A percentile compares a stretch with the other conserved stretches of the same genome.
Conservation (phyloP, 2,888 invertebrate species). For the Punctoribates punctum region DNA sequence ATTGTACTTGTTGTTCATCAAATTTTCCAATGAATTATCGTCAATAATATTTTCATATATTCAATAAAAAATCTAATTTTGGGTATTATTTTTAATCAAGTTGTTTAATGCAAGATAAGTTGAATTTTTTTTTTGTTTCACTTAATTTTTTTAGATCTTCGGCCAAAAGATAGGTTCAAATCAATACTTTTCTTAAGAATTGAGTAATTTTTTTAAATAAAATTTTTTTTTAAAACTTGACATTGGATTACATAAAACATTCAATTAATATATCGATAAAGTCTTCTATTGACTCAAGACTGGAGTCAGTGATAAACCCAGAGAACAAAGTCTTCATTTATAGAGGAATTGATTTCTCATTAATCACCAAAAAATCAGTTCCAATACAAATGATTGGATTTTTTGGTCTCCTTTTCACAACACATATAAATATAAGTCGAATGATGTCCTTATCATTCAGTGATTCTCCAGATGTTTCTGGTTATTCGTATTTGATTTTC, state of each 20-base stretch:
- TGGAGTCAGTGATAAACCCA: neutral
- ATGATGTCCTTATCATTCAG: neutral
- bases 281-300: neutral
- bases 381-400: too few species aligned
- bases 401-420: neutral
- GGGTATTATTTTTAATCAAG: too few species aligned
- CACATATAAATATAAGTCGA: neutral
- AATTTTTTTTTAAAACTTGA: neutral
- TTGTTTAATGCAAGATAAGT: too few species aligned
- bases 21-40: too few species aligned
- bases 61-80: too few species aligned
- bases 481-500: neutral
- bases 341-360: neutral
- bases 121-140: too few species aligned
- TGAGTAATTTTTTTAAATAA: too few species aligned
- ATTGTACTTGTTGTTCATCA: too few species aligned
- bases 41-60: too few species aligned
- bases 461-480: neutral
- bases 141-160: too few species aligned
- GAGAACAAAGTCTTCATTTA: neutral
- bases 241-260: conserved; percentile 23
- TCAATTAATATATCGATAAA: neutral
- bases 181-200: too few species aligned
- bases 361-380: neutral
- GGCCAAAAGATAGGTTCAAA: too few species aligned